Conservation (phyloP, 1,140 invertebrate genomes). For the Diachasmimorpha longicaudata region DNA sequence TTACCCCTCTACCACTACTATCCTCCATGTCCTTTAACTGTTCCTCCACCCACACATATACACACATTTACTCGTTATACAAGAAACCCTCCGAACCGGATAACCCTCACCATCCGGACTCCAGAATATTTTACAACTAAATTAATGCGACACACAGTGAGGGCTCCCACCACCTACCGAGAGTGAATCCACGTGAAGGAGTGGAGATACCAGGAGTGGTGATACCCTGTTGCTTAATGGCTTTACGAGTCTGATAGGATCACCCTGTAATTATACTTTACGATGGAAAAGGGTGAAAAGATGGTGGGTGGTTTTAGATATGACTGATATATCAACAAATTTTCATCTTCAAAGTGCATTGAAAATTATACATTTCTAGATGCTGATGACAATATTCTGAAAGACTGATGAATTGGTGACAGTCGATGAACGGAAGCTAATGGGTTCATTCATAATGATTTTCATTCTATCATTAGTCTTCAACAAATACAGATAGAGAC, state of each 20-base stretch:
- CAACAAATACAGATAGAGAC: too few relatives aligned
- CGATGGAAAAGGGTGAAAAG: neutral
- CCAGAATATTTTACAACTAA: constrained; percentile 22
- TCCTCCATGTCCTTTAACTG: constrained; percentile 20
- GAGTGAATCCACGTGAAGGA: neutral
- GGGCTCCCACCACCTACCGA: neutral
- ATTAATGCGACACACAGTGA: constrained; percentile 14
- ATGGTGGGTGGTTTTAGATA: too few relatives aligned
- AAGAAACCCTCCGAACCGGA: constrained; percentile 16
- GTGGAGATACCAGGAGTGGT: neutral
- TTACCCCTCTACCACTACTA: constrained; percentile 6
- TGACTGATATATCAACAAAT: too few relatives aligned
- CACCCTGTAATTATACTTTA: neutral
- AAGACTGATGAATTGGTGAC: too few relatives aligned
- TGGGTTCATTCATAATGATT: too few relatives aligned
- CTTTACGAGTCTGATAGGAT: constrained; percentile 6
- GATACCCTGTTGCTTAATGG: constrained; percentile 10
- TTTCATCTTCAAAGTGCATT: too few relatives aligned
- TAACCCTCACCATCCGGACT: constrained; percentile 13
- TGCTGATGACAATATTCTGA: too few relatives aligned
- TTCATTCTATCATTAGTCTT: too few relatives aligned
- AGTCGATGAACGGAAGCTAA: too few relatives aligned
- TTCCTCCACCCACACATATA: constrained; percentile 1
- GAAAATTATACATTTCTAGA: too few relatives aligned
- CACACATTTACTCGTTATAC: constrained; percentile 15